A percentile compares a stretch with the other conserved stretches of the same genome.
Conservation (phyloP, 2,797 vertebrate species). For the Arctocebus calabarensis region DNA sequence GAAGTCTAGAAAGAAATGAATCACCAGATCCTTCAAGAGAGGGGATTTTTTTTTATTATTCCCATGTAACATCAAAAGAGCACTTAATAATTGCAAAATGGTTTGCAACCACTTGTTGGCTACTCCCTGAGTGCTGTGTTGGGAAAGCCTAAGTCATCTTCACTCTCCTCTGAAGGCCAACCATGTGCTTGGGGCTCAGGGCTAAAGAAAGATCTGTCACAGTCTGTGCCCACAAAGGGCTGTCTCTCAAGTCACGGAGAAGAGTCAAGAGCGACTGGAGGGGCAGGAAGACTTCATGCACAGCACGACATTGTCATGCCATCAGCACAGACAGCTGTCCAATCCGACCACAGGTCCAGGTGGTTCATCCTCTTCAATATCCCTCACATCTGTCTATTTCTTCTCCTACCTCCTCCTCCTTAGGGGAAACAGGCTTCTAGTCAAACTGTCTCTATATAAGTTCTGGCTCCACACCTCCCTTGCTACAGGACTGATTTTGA, state of each 20-base stretch:
- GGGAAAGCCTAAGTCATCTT: not conserved
- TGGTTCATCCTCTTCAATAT: accelerated
- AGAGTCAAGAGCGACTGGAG: not conserved
- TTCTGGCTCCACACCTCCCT: not conserved
- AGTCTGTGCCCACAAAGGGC: not conserved
- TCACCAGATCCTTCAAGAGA: conserved; percentile 50
- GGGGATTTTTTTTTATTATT: conserved; percentile 33
- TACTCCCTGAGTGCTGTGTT: not conserved
- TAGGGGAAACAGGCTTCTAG: not conserved
- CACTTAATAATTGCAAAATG: conserved; percentile 10
- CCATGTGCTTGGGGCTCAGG: not conserved
- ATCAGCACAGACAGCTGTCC: not conserved
- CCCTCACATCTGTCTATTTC: not conserved
- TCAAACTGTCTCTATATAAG: not conserved
- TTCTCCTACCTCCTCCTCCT: not conserved
- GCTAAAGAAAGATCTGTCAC: not conserved
- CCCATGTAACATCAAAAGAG: conserved; percentile 48
- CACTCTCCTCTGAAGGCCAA: not conserved
- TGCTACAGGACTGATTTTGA: not conserved
- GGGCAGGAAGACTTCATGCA: no score
- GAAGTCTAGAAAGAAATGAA: conserved; percentile 62
- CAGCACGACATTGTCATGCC: no score
- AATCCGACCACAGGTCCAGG: accelerated
- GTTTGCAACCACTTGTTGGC: not conserved
- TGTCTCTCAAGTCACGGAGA: not conserved